Conservation (phyloP, 1,140 invertebrate genomes). For the Zaprionus nigranus region DNA sequence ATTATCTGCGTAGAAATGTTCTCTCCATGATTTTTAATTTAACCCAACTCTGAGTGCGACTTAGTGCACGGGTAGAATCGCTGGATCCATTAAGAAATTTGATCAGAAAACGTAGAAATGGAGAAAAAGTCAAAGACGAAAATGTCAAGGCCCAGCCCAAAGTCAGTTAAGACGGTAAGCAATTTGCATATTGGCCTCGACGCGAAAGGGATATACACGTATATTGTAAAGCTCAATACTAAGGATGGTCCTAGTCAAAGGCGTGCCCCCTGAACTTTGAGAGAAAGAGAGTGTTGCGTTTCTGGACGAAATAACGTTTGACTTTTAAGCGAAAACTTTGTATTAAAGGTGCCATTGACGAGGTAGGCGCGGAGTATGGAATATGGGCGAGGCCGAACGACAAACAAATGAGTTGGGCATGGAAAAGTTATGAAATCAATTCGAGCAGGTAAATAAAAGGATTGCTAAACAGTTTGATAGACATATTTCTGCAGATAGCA, state of each 20-base stretch:
- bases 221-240: neutral
- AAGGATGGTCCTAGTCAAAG: neutral
- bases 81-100: constrained; percentile 39
- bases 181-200: constrained; percentile 40
- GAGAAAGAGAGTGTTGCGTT: constrained; percentile 36
- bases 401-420: constrained; percentile 1
- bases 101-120: constrained; percentile 3
- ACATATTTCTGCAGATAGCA: no score
- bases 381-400: neutral
- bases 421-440: constrained; percentile 1
- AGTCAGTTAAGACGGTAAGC: neutral
- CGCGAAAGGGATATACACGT: constrained; percentile 8
- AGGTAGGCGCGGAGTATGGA: constrained; percentile 46
- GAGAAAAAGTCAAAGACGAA: neutral
- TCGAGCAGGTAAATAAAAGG: neutral
- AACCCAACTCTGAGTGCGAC: constrained; percentile 5
- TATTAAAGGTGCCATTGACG: constrained; percentile 24
- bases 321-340: constrained; percentile 57
- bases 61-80: neutral
- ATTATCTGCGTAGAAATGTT: constrained; percentile 4
- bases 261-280: constrained; percentile 50
- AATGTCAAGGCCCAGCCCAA: constrained; percentile 24
- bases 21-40: constrained; percentile 21
- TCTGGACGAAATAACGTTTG: constrained; percentile 62
- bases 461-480: no score